Base-by-base conservation (phyloP, 2,888 invertebrate genomes). In the Prosopocoilus inquinatus region DNA sequence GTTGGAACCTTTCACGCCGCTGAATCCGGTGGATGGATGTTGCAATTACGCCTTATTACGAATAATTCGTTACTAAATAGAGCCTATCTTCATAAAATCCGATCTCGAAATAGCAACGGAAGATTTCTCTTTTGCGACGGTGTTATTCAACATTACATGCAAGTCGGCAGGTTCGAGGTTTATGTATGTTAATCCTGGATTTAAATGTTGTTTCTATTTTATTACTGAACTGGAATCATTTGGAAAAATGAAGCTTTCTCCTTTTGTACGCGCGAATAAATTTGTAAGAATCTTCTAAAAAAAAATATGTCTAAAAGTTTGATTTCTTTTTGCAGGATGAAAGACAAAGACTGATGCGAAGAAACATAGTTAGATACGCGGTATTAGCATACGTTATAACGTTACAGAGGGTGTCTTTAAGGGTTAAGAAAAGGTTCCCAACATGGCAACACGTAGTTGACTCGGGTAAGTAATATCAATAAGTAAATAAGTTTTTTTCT, bases 401-500 rank as follows among this genome's bases (percentile, higher is more conserved):
- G 4, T 79, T 94, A 55, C 92, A 92, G 75, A 85, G 92, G 74
- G 92, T 94, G 53, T 93, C 93, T 48, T 80, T 93, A 64, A 83
- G 93, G 58, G 94, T 94, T 34, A 94, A 93, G 74, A 85, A 91
- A 71, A 82, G 94, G 58, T 94, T 94, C 77, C 94, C 94, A 12
- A 88, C 91, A 9, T 88, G 91, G 81, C 92, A 94, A 74, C 94
- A 94, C 76, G 87, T 94, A 66, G 93, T 94, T 33, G 94, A 94
- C 79, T 90, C 91, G 62, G 94, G 90, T 90, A 75, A 83, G 82
- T 59, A 28, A 5, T 11, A 12, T 36, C 36, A 36, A 36, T 36
- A 36, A 9, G n/a, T 36, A 28, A 16, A 16, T 16, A 3, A 16
- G n/a, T n/a, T n/a, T n/a, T n/a, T n/a, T 16, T 16, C 2, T 2